phyloP scores from a whole-genome alignment of 2,797 vertebrate genomes.

The Myotis myotis region DNA sequence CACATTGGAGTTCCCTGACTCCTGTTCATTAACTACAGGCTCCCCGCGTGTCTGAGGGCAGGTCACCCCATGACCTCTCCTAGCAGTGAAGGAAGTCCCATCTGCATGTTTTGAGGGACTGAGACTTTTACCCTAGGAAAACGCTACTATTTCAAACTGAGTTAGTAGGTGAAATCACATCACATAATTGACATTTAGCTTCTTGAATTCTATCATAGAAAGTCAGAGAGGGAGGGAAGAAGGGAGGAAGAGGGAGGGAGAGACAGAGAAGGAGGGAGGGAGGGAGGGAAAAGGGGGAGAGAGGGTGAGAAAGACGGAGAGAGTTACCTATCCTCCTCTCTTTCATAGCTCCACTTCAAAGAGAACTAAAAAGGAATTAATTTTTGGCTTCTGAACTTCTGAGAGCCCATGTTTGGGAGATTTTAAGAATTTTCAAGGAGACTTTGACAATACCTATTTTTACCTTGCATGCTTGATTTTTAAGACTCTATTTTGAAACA shows the following conservation, averaged over 20 bases:
- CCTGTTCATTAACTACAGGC: not conserved
- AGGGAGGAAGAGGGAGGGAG: not conserved
- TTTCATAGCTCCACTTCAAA: slow-evolving; percentile 23
- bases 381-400: slow-evolving; percentile 53
- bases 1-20: not conserved
- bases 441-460: slow-evolving; percentile 43
- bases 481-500: slow-evolving; percentile 20
- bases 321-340: not conserved
- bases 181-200: not conserved
- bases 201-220: not conserved
- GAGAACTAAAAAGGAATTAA: slow-evolving; percentile 55
- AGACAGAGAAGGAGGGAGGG: too few relatives aligned
- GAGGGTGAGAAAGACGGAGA: too few relatives aligned
- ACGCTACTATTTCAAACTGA: not conserved
- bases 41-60: not conserved
- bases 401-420: slow-evolving; percentile 29
- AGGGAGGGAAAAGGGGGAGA: not conserved
- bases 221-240: not conserved
- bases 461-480: slow-evolving; percentile 13
- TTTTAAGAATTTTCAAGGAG: slow-evolving; percentile 57
- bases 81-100: not conserved
- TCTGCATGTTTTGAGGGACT: not conserved
- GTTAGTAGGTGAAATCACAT: not conserved
- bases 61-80: not conserved
- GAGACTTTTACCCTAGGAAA: slow-evolving; percentile 1